Percentiles rank a stretch among this genome's conserved stretches.
These are phyloP conservation scores for Lethocerus indicus DNA, from an alignment of 1,140 invertebrate species.

Conservation along the genomic window DNA sequence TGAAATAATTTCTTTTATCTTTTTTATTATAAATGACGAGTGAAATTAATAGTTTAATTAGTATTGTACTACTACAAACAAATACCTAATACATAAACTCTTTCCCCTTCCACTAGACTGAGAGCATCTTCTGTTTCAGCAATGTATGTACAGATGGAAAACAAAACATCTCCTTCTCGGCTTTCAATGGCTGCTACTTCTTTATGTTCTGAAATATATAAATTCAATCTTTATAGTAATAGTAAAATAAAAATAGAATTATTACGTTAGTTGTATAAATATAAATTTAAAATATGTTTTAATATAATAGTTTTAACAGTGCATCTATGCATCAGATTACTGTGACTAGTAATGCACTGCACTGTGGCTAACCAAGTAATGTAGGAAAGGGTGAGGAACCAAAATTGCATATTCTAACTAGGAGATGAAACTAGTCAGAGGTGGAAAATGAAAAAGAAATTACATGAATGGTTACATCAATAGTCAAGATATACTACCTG, in stretches of 20 bases:
- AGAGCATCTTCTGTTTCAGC: slow-evolving; percentile 78
- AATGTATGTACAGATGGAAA: slow-evolving; percentile 67
- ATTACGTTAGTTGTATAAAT: background rate
- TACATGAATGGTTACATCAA: too few relatives aligned
- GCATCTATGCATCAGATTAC: too few relatives aligned
- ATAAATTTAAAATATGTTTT: slow-evolving; percentile 5
- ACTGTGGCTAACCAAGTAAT: too few relatives aligned
- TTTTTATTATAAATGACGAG: background rate
- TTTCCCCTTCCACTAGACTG: slow-evolving; percentile 77
- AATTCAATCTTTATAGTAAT: background rate
- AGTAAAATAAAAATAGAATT: background rate
- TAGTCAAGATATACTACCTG: too few relatives aligned
- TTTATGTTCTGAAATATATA: background rate
- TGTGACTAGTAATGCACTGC: too few relatives aligned
- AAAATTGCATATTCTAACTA: too few relatives aligned
- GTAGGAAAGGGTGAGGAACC: too few relatives aligned
- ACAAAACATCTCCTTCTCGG: slow-evolving; percentile 61
- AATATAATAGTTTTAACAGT: too few relatives aligned
- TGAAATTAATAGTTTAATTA: background rate
- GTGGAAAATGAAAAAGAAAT: too few relatives aligned
- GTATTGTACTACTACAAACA: slow-evolving; percentile 1
- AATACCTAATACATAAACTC: slow-evolving; percentile 64
- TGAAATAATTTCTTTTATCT: too few relatives aligned
- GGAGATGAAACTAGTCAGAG: too few relatives aligned
- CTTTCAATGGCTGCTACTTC: background rate